phyloP scores from a whole-genome alignment of 2,113 vertebrate species.

The Neogale vison region DNA sequence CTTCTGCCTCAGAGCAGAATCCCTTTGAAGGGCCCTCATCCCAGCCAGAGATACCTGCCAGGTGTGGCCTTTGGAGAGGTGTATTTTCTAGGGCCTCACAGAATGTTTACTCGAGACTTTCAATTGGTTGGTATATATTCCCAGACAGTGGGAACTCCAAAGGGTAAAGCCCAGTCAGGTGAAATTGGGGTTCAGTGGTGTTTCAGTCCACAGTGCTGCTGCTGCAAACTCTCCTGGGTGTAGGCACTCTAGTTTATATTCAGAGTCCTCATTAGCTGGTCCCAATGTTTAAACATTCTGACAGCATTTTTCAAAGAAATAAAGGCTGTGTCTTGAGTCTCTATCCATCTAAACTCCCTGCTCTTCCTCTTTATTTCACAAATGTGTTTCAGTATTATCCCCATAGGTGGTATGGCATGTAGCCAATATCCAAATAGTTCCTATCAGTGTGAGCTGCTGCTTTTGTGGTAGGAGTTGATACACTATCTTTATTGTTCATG shows the following conservation, averaged over 20 bases:
- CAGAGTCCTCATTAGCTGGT: background rate
- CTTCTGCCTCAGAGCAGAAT: background rate
- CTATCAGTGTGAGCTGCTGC: background rate
- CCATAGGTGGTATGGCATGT: background rate
- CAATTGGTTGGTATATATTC: background rate
- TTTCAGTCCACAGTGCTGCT: background rate
- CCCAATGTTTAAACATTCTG: background rate
- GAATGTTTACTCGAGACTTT: background rate
- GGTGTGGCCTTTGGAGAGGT: background rate
- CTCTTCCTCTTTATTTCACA: background rate
- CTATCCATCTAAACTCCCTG: background rate
- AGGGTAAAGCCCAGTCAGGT: background rate
- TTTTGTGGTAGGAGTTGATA: background rate
- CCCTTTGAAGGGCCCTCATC: background rate
- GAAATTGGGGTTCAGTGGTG: background rate
- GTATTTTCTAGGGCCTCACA: background rate
- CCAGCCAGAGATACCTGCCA: background rate
- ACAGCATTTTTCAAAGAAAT: background rate
- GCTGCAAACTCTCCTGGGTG: background rate
- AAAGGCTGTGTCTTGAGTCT: background rate
- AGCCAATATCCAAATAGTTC: background rate
- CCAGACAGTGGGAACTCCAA: background rate
- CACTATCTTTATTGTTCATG: background rate
- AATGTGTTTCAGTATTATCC: background rate
- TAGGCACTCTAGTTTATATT: background rate